These are phyloP conservation scores for Caerostris extrusa DNA, from an alignment of 1,140 invertebrate species.

Conservation along the genomic window DNA sequence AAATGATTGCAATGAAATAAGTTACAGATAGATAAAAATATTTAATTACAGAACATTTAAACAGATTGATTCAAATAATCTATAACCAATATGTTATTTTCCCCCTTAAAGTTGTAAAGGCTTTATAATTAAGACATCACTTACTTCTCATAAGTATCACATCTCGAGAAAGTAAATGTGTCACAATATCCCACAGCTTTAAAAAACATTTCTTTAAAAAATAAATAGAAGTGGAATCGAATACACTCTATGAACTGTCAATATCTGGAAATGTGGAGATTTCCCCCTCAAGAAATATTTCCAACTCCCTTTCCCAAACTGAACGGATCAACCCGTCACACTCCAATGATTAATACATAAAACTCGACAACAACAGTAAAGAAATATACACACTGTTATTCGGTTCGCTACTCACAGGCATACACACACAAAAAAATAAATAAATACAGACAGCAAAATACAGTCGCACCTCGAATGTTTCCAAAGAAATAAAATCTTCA, in stretches of 20 bases:
- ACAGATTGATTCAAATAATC: too few relatives aligned
- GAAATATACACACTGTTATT: not conserved
- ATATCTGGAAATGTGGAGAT: not conserved
- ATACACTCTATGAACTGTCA: not conserved
- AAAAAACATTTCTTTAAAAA: not conserved
- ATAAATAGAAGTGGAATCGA: not conserved
- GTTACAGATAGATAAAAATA: too few relatives aligned
- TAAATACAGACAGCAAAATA: not conserved
- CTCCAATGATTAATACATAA: slow-evolving; percentile 19
- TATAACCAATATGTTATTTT: too few relatives aligned
- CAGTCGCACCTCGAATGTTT: not conserved
- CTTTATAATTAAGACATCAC: too few relatives aligned
- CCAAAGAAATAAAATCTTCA: not conserved
- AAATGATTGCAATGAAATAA: too few relatives aligned
- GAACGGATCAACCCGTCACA: slow-evolving; percentile 28
- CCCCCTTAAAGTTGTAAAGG: too few relatives aligned
- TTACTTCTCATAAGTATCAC: too few relatives aligned
- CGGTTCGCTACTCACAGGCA: not conserved
- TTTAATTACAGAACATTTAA: too few relatives aligned
- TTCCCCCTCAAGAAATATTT: not conserved
- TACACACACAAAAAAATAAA: not conserved
- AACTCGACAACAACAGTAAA: not conserved
- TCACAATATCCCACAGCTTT: not conserved
- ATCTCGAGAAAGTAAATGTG: too few relatives aligned
- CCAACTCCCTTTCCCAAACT: not conserved